Percentiles rank a stretch among this genome's conserved stretches.
Evolutionary conservation across 2,888 invertebrate species (phyloP).

Genomic region (Unio pictorum): DNA sequence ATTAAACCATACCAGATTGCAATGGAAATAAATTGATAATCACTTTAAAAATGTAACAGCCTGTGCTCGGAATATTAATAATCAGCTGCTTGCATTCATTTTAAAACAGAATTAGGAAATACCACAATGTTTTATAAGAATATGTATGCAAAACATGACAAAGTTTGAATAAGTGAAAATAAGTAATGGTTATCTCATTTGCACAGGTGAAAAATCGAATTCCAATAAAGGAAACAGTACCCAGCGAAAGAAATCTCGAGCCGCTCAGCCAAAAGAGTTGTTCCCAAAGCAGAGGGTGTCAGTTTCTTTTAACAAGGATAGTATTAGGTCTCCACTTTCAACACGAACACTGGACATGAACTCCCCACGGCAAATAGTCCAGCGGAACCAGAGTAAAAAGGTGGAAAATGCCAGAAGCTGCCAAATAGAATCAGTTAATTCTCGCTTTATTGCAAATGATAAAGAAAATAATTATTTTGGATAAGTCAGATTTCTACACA

Average conservation of each 20-base stretch:
- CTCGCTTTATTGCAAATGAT: slow-evolving; percentile 34
- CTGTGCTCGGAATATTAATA: too few species aligned
- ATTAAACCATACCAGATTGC: too few species aligned
- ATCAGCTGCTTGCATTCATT: too few species aligned
- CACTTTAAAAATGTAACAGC: too few species aligned
- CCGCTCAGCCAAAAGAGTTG: slow-evolving; percentile 47
- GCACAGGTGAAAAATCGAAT: background rate
- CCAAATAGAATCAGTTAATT: slow-evolving; percentile 25
- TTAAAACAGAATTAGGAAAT: too few species aligned
- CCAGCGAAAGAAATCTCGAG: slow-evolving; percentile 27
- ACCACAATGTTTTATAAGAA: too few species aligned
- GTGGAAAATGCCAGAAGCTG: slow-evolving; percentile 41
- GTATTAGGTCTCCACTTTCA: slow-evolving; percentile 48
- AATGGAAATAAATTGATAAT: too few species aligned
- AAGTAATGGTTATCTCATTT: too few species aligned
- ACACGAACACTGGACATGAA: slow-evolving; percentile 49
- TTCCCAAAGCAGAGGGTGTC: slow-evolving; percentile 25
- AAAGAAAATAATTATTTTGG: slow-evolving; percentile 21
- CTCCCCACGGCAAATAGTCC: slow-evolving; percentile 55
- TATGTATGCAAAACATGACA: too few species aligned
- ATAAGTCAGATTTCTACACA: too few species aligned
- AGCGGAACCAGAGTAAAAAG: slow-evolving; percentile 52
- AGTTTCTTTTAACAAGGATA: slow-evolving; percentile 17
- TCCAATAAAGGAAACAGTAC: slow-evolving; percentile 12
- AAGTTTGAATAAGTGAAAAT: too few species aligned